Base-by-base conservation (phyloP, 2,113 vertebrate genomes). In the Caloenas nicobarica region DNA sequence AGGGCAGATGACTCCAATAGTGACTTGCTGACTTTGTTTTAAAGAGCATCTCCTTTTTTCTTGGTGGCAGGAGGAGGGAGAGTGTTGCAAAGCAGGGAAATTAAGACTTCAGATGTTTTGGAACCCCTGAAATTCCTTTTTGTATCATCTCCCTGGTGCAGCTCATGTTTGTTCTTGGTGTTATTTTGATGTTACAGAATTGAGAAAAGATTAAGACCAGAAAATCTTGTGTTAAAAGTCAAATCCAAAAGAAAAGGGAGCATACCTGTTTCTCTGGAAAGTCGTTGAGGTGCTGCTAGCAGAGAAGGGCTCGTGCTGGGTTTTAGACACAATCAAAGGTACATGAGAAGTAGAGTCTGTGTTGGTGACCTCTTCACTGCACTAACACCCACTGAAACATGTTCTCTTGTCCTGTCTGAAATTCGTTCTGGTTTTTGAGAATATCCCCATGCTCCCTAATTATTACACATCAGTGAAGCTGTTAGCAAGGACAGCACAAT, bases 111-210 rank as follows among this genome's bases (percentile, higher is more conserved):
- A 29, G 64, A 23, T 77, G 58, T 44, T 66, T 90, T 62, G 40
- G 56, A 88, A 81, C 66, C 68, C 51, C 81, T 58, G 64, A 70
- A 82, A 57, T 81, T 92, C n/a, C 69, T 74, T 69, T 79, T 84
- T 57, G 17, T 89, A 4, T 76, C 1, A 0, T 64, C 66, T 82
- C 73, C 64, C 54, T 91, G 76, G 44, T 50, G 54, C 0, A 0
- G 57, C 36, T 48, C 3, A 12, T 69, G 8, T 85, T 96, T 82
- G 71, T 87, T 85, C 79, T 65, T 82, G 58, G 44, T 0, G 1
- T 94, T 89, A 70, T 93, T 94, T 87, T 95, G 74, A 56, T 80
- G 66, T 81, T 72, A 65, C 11, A 3, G 92, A 77, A 92, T 89
- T 69, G 66, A 82, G 80, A 91, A 68, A 86, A 79, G 72, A 93